Conservation (phyloP, 2,888 invertebrate genomes). For the Acronicta alni region DNA sequence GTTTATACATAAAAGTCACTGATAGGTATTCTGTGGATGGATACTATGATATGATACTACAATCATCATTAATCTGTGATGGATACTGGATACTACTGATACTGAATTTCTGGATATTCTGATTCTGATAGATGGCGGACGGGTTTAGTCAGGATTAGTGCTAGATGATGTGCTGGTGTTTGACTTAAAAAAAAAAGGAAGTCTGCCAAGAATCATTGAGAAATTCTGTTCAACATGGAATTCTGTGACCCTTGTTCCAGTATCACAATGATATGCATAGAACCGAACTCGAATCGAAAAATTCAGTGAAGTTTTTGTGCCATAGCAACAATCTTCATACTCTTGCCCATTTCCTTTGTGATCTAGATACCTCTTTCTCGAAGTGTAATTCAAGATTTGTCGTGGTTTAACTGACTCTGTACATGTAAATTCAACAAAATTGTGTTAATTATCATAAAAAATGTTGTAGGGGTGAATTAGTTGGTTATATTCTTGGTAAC, state of each 20-base stretch:
- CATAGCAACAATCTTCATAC: conserved; percentile 72
- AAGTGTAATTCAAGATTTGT: conserved; percentile 57
- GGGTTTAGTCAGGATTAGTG: conserved; percentile 24
- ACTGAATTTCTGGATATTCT: no score
- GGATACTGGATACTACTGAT: no score
- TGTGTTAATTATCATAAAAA: conserved; percentile 27
- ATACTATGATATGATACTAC: no score
- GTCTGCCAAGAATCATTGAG: conserved; percentile 24
- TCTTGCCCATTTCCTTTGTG: conserved; percentile 86
- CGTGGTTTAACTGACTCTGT: conserved; percentile 39
- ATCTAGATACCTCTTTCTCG: conserved; percentile 73
- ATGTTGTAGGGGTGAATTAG: conserved; percentile 33
- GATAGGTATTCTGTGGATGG: no score
- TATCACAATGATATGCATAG: conserved; percentile 14
- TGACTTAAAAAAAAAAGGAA: conserved; percentile 37
- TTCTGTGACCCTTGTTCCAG: conserved; percentile 8
- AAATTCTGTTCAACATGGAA: conserved; percentile 25
- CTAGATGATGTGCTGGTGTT: conserved; percentile 45
- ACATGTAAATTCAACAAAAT: conserved; percentile 22
- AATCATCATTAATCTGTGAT: no score
- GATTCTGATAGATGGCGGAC: conserved; percentile 51
- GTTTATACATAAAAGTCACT: no score
- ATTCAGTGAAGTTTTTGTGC: conserved; percentile 62
- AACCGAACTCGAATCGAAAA: conserved; percentile 3
- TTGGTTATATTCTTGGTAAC: conserved; percentile 63